Base-by-base conservation (phyloP, 2,888 invertebrate species). In the Lampropteryx suffumata region DNA sequence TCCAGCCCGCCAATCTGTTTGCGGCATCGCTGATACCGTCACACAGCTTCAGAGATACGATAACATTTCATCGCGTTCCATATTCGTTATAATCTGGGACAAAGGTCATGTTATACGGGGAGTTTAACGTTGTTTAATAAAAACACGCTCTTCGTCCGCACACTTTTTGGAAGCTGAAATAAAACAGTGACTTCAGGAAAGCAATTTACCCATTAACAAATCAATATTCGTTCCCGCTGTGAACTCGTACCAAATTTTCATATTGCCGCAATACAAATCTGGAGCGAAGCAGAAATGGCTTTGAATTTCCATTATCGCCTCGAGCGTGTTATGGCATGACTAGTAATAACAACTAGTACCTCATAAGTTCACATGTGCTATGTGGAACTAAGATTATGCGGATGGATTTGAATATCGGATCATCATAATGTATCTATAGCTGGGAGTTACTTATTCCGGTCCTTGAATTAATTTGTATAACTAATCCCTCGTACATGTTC, bases 1-100 rank as follows among this genome's bases (percentile, higher is more conserved):
- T 69, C 69, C 71, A 61, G 64, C 66, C 63, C 65, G 56, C 51
- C 50, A 46, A 57, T 61, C 59, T 57, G 53, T 56, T 59, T 57
- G 58, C 53, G 53, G 54, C 56, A 59, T 55, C 52, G 44, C 53
- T 40, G 48, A 53, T 52, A 52, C 55, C 61, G 55, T 52, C 57
- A 47, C 34, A 27, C 59, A 52, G 49, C 47, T 49, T 54, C 53
- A 53, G 47, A 57, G 57, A 62, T 62, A 55, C 57, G 57, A 56
- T 54, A 46, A 53, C 52, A 51, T 40, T 34, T 42, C 51, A 49
- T 54, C 43, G 36, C 50, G 43, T 48, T 56, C 41, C 40, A 40
- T 48, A 53, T 53, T 48, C n/a, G n/a, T n/a, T n/a, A n/a, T n/a
- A n/a, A n/a, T n/a, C n/a, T n/a, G n/a, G n/a, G n/a, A n/a, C n/a